Conservation (phyloP, 64 coral and sea anemone genomes). For the Montipora sp. region DNA sequence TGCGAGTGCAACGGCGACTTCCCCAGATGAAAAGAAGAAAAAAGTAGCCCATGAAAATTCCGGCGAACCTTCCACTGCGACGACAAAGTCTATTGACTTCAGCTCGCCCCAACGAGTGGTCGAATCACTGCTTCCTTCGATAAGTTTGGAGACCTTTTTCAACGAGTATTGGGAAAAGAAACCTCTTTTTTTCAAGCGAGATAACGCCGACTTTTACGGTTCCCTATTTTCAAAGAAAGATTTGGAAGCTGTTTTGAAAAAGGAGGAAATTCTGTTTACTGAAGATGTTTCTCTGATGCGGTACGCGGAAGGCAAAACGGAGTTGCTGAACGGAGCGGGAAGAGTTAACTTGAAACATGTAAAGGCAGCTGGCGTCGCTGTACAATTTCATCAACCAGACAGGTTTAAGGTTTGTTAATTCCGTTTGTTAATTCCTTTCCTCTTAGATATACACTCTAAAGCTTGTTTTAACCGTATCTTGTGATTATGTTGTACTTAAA, state of each 20-base stretch:
- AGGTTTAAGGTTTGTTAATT: constrained; percentile 78
- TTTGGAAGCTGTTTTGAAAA: constrained; percentile 74
- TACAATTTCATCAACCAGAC: constrained; percentile 91
- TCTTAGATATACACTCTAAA: too few species aligned
- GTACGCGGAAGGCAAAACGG: constrained; percentile 78
- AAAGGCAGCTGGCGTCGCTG: constrained; percentile 59
- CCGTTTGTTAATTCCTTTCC: neutral
- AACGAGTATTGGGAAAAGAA: constrained; percentile 84
- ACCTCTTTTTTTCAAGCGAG: constrained; percentile 71
- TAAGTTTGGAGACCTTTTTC: constrained; percentile 61
- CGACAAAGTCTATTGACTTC: constrained; percentile 57
- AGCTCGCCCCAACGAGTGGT: constrained; percentile 43
- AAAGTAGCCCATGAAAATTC: constrained; percentile 60
- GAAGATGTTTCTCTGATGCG: constrained; percentile 83
- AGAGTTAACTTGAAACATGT: constrained; percentile 60
- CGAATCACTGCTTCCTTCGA: constrained; percentile 67
- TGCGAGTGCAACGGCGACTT: constrained; percentile 2
- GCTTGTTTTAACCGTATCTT: too few species aligned
- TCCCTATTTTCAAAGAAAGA: constrained; percentile 71
- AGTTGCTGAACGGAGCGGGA: constrained; percentile 59
- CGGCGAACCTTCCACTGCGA: constrained; percentile 30
- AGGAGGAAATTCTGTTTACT: constrained; percentile 71
- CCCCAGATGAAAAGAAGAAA: constrained; percentile 59
- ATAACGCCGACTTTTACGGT: constrained; percentile 73
- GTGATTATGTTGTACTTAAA: too few species aligned